Percentiles rank a stretch among this genome's conserved stretches.
Evolutionary conservation across 2,888 invertebrate species (phyloP).

Genomic region (Conops quadrifasciatus): DNA sequence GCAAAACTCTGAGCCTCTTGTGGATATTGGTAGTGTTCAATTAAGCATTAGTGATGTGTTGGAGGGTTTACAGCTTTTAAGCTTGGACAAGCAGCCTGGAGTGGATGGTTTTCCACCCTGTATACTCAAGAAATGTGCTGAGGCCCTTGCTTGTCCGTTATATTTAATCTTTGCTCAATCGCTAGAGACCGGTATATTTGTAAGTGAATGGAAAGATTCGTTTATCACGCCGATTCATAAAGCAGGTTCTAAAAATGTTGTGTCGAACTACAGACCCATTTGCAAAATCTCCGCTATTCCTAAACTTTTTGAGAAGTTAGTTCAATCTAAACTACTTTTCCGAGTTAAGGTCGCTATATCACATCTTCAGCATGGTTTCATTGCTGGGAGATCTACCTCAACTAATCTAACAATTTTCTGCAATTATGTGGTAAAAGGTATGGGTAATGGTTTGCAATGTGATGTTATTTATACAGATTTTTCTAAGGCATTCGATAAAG

Average conservation of each 20-base stretch:
- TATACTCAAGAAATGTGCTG: constrained; percentile 7
- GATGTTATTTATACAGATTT: constrained; percentile 15
- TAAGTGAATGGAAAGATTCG: constrained; percentile 1
- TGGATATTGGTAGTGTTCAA: not conserved
- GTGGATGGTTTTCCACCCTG: not conserved
- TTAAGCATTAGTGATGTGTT: not conserved
- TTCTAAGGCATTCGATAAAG: constrained; percentile 15
- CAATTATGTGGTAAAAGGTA: not conserved
- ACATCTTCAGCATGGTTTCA: constrained; percentile 11
- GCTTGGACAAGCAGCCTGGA: not conserved
- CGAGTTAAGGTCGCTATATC: not conserved
- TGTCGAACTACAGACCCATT: constrained; percentile 9
- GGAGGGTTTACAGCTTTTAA: not conserved
- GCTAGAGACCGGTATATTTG: not conserved
- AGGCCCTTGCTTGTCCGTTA: not conserved
- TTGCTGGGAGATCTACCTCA: not conserved
- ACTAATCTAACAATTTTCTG: not conserved
- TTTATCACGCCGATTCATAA: constrained; percentile 20
- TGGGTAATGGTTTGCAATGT: not conserved
- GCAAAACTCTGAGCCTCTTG: not conserved
- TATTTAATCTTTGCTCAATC: not conserved
- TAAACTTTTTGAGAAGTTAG: constrained; percentile 17
- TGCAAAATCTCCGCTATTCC: constrained; percentile 1
- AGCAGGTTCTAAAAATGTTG: not conserved
- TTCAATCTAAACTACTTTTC: not conserved